Percentiles rank a stretch among this genome's conserved stretches.
Conservation (phyloP, 1,140 invertebrate species). For the Zaprionus davidi region DNA sequence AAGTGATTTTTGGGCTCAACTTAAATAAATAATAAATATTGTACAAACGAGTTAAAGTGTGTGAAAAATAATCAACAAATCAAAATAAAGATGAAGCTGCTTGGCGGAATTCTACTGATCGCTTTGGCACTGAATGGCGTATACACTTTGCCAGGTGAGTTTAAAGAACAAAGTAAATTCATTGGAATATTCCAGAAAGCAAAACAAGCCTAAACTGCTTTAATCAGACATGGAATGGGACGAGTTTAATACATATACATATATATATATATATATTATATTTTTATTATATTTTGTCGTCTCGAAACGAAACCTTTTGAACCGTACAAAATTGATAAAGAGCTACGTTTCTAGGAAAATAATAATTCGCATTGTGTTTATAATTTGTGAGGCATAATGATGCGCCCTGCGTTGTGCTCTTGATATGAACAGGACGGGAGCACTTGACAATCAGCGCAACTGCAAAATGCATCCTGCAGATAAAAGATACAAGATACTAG, state of each 20-base stretch:
- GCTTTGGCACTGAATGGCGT: constrained; percentile 59
- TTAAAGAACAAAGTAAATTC: neutral
- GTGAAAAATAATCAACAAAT: constrained; percentile 35
- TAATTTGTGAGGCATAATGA: constrained; percentile 63
- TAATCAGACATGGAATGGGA: neutral
- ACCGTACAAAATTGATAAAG: constrained; percentile 55
- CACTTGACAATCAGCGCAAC: constrained; percentile 74
- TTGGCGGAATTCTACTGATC: constrained; percentile 58
- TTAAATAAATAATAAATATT: constrained; percentile 21
- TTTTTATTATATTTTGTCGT: constrained; percentile 28
- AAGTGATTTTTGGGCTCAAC: constrained; percentile 27
- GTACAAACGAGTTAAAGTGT: constrained; percentile 27
- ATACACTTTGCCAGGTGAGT: constrained; percentile 73
- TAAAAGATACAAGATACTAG: constrained; percentile 57
- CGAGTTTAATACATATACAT: neutral
- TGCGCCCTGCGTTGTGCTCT: constrained; percentile 39
- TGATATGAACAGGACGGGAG: constrained; percentile 57
- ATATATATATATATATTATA: constrained; percentile 11
- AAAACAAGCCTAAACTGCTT: constrained; percentile 16
- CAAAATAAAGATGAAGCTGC: constrained; percentile 67
- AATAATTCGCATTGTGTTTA: constrained; percentile 27
- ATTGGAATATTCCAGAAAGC: neutral
- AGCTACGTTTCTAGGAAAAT: neutral
- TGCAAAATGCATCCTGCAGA: constrained; percentile 66
- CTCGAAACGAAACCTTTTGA: constrained; percentile 50